A percentile compares a stretch with the other conserved stretches of the same genome.
phyloP scores from a whole-genome alignment of 2,113 vertebrate genomes.

The Chrysochloris asiatica region DNA sequence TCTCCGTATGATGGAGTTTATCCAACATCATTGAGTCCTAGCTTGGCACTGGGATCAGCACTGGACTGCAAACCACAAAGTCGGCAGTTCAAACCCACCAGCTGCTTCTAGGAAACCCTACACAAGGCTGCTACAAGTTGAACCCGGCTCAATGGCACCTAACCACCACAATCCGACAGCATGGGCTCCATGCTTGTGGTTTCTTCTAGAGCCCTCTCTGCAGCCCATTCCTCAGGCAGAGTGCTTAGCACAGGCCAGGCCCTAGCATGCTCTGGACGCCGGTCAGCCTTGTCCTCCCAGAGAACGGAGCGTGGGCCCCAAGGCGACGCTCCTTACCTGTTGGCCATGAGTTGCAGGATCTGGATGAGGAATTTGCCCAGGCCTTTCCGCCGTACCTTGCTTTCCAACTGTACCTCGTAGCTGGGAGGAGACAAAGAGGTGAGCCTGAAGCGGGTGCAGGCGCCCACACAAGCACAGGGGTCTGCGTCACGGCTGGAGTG shows the following conservation, averaged over 20 bases:
- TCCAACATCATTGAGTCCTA: too few species aligned
- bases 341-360: slow-evolving; percentile 96
- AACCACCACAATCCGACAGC: not conserved
- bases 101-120: not conserved
- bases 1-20: too few species aligned
- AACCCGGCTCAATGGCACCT: not conserved
- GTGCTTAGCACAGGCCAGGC: not conserved
- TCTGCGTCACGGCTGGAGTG: fast-evolving
- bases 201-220: not conserved
- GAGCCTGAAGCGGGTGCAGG: not conserved
- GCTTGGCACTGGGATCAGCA: too few species aligned
- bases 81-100: too few species aligned
- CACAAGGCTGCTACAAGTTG: too few species aligned
- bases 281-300: too few species aligned
- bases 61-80: too few species aligned
- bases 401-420: slow-evolving; percentile 96
- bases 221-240: not conserved
- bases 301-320: not conserved
- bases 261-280: not conserved
- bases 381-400: slow-evolving; percentile 92
- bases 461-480: too few species aligned
- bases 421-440: slow-evolving; percentile 76
- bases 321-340: slow-evolving; percentile 84
- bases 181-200: not conserved
- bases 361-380: slow-evolving; percentile 96